Percentiles rank a stretch among this genome's conserved stretches.
These are phyloP conservation scores for Heliconius hortense DNA, from an alignment of 2,888 invertebrate species.

Conservation along the genomic window DNA sequence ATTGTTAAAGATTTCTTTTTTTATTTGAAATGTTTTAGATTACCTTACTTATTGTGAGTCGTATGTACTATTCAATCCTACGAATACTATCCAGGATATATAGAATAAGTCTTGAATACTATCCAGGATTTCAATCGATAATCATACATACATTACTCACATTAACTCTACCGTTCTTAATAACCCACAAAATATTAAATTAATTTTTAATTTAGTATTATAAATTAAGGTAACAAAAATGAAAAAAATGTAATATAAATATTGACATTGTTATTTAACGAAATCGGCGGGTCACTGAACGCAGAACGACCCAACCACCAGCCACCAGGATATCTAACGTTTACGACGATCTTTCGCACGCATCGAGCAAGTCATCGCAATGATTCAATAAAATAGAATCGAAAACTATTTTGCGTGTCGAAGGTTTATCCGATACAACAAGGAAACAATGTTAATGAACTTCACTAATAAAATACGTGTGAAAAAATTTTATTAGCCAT, in stretches of 20 bases:
- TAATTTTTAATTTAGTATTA: not conserved
- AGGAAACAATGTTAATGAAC: conserved; percentile 15
- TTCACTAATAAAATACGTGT: not conserved
- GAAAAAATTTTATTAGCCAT: not conserved
- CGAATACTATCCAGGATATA: too few species aligned
- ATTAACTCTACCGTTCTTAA: too few species aligned
- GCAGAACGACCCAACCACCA: conserved; percentile 58
- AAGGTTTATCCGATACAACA: conserved; percentile 19
- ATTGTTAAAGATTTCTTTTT: too few species aligned
- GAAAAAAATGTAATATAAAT: conserved; percentile 20
- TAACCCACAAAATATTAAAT: not conserved
- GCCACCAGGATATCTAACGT: conserved; percentile 60
- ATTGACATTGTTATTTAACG: conserved; percentile 42
- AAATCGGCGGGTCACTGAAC: conserved; percentile 54
- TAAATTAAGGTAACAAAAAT: conserved; percentile 31
- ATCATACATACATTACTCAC: not conserved
- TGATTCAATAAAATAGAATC: conserved; percentile 47
- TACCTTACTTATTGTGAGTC: not conserved
- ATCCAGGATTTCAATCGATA: not conserved
- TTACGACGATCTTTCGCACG: conserved; percentile 61
- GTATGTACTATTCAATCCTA: too few species aligned
- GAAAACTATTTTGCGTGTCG: conserved; percentile 24
- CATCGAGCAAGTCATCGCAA: conserved; percentile 57
- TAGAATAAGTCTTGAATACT: not conserved
- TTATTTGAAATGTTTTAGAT: not conserved